Base-by-base conservation (phyloP, 2,797 vertebrate species). In the Hippopotamyrus pictus region DNA sequence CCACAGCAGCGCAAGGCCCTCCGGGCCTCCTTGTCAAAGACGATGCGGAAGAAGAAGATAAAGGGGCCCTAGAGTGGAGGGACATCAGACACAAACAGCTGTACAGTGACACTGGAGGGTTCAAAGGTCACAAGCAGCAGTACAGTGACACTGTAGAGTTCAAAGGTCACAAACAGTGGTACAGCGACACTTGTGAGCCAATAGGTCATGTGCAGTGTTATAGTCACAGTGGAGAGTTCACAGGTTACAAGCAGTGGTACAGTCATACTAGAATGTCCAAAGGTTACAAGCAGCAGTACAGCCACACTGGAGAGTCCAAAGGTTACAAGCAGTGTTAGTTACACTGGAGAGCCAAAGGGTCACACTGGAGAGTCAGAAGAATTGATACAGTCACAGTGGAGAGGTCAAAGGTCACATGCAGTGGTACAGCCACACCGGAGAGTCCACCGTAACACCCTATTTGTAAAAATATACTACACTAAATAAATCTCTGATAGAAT, bases 11-110 rank as follows among this genome's bases (percentile, higher is more conserved):
- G 95, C 91, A 98, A 95, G 57, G 97, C 97, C 1, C 94, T 96
- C 91, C 97, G 95, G 12, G 97, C 97, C 91, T 99, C 97, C 93
- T 97, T 97, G 92, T 96, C 98, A 91, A 99, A 96, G 92, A 97
- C 95, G 29, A 98, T 94, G 4, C 97, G 97, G 92, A 97, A 96
- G 90, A 99, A 96, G 95, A 99, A 98, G 89, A 98, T 95, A 90
- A 97, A 97, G 1, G 97, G 97, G 37, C 98, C 98, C 98, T 99
- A 93, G 25, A 14, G 90, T 8, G 76, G 90, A 88, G 90, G 0
- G 11, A 92, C 2, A 91, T 1, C 11, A 7, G 7, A 62, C 0
- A 2, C 7, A 79, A 19, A n/a, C 33, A 37, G 9, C 22, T 88
- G 25, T 53, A 17, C 19, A 62, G 14, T 0, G 88, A 25, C 0